Evolutionary conservation across 2,797 vertebrate genomes (phyloP), one percentile per base, ranked within the genome.

Genomic region (Clangula hyemalis): DNA sequence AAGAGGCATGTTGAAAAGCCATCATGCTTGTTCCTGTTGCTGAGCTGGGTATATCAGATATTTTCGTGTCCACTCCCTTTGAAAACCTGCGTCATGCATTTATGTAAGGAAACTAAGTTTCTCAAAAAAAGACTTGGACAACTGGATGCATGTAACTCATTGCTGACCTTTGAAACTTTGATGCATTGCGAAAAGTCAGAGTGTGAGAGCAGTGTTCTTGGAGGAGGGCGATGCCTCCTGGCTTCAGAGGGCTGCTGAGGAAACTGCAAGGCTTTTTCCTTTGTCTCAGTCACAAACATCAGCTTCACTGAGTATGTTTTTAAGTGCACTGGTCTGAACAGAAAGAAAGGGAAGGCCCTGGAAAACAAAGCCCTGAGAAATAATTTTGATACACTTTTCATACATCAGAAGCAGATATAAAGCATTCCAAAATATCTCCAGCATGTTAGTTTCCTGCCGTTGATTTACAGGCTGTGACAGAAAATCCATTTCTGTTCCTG

Each of bases 401-500:
- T 79, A 78, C 41, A 81, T 92, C 73, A 94, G 90, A 96, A 95
- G 88, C 60, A 91, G 91, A 88, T 95, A 97, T 79, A 95, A 97
- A 97, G 56, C 68, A 94, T 95, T 96, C 89, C 69, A 58, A 96
- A 97, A 95, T 96, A 89, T 95, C 96, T 97, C 88, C 87, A 2
- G 11, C 80, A 25, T 96, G 93, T 94, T 97, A 90, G 92, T 97
- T 98, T 98, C 96, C 95, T 97, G 90, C 14, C 6, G 85, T 62
- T 94, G 96, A 98, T 98, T 98, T 98, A 97, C 89, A 96, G 92
- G 81, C 94, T 97, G 89, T 96, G 97, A 97, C 97, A 98, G 97
- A 97, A 98, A 98, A 98, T 98, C 97, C 94, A 98, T 98, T 97
- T 96, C 96, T 98, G 96, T 97, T 97, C 93, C 95, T 96, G 96